Evolutionary conservation across 2,888 invertebrate species (phyloP), one percentile per base, ranked within the genome.

Genomic region (Panopea generosa): DNA sequence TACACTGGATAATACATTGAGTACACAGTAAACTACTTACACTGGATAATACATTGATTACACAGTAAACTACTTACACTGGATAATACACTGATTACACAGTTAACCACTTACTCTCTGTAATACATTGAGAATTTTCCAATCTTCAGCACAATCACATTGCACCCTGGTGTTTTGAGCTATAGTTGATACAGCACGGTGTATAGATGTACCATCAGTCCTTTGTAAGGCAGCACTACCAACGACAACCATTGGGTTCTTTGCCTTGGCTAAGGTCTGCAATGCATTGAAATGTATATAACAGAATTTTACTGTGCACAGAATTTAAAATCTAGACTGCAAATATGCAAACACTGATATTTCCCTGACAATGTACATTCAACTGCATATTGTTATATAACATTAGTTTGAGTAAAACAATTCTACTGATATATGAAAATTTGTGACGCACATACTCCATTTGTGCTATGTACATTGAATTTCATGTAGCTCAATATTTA

Each of bases 61-160:
- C n/a, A n/a, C n/a, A n/a, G n/a, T n/a, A n/a, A n/a, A n/a, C n/a
- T n/a, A n/a, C n/a, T n/a, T n/a, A n/a, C n/a, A n/a, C n/a, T n/a
- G n/a, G n/a, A n/a, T n/a, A n/a, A n/a, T n/a, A n/a, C n/a, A n/a
- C n/a, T n/a, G n/a, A 11, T 33, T 33, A 7, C 4, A 33, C 33
- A 33, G 4, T 33, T 33, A 7, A 33, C 4, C 33, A 83, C 89
- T 78, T 75, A 97, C 97, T 88, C 97, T 96, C 90, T 99, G 99
- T 29, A 99, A 94, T 22, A 99, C 95, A 93, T 99, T 99, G 89
- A 99, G 94, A 1, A 98, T 96, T 93, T 96, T 95, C 95, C 96
- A 96, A 60, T 94, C 93, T 26, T 85, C 83, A 7, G 83, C 89
- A 77, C 87, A 87, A 0, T 84, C 87, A 24, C 84, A 84, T 27